Evolutionary conservation across 2,888 invertebrate genomes (phyloP).

Genomic region (Drosophila borborema): DNA sequence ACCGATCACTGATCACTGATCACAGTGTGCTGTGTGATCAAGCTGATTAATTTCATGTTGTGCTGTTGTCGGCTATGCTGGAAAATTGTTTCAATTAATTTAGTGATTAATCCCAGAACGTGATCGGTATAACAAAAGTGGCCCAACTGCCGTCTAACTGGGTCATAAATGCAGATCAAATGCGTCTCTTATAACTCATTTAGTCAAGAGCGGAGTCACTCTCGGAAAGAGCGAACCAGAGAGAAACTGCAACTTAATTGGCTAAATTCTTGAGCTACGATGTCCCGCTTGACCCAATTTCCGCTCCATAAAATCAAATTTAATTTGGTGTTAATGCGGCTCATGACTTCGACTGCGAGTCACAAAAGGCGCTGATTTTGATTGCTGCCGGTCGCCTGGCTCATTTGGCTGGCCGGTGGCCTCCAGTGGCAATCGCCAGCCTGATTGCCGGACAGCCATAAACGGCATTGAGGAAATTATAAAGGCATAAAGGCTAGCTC

Average conservation of each 20-base stretch:
- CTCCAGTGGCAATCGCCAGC: conserved; percentile 32
- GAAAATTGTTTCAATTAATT: conserved; percentile 80
- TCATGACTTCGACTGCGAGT: conserved; percentile 34
- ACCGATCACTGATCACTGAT: conserved; percentile 14
- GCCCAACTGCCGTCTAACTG: conserved; percentile 47
- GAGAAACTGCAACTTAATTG: conserved; percentile 32
- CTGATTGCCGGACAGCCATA: conserved; percentile 52
- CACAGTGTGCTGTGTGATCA: conserved; percentile 37
- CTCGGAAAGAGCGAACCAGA: not conserved
- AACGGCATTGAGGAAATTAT: conserved; percentile 78
- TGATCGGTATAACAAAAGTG: conserved; percentile 54
- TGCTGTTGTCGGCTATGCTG: conserved; percentile 72
- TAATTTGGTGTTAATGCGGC: conserved; percentile 74
- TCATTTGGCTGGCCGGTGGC: conserved; percentile 37
- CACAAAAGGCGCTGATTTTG: conserved; percentile 73
- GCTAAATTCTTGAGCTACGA: conserved; percentile 9
- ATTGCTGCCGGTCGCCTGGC: conserved; percentile 45
- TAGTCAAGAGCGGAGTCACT: conserved; percentile 11
- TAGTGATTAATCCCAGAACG: conserved; percentile 78
- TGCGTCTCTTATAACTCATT: conserved; percentile 56
- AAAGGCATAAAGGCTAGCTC: conserved; percentile 68
- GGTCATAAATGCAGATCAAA: conserved; percentile 72
- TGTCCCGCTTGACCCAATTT: conserved; percentile 66
- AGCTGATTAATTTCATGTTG: conserved; percentile 73
- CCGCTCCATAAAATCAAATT: conserved; percentile 57